Base-by-base conservation (phyloP, 2,888 invertebrate genomes). In the Acrobasis repandana region DNA sequence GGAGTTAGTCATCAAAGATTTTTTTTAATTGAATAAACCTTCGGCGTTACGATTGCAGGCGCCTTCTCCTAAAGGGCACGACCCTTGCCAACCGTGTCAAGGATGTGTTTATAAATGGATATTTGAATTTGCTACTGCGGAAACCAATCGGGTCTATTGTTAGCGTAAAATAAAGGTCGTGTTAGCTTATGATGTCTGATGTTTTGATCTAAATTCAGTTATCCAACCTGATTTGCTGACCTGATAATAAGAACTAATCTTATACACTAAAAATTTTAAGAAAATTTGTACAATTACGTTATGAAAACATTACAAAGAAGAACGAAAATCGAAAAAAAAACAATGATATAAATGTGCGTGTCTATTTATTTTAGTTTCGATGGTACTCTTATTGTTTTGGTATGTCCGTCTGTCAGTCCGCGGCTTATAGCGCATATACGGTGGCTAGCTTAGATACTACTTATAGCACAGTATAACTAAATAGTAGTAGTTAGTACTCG, bases 41-140 rank as follows among this genome's bases (percentile, higher is more conserved):
- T 85, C 80, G 67, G 64, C 70, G 75, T 74, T 70, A 69, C 68
- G 69, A 65, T 63, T 64, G 68, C 69, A 67, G 67, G 65, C 67
- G 67, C 63, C 63, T 61, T 52, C 63, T 70, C 76, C 70, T 68
- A 88, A 86, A 88, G 89, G 86, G 82, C 85, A 84, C 72, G 84
- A 86, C 85, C 82, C 52, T 66, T 70, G 65, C 67, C 71, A 48
- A 34, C 57, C 47, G 34, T 57, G 57, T 57, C 47, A 57, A 57
- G 47, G 47, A 34, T 47, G 48, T 34, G 33, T 9, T 16, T 57
- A 56, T 56, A 43, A 56, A 56, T 81, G 83, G 79, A 80, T 63
- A 73, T 75, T 77, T 71, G 65, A 70, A 72, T 71, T 71, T 61
- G 67, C 65, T 68, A 65, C 70, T 62, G 60, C 49, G 56, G 61